Conservation (phyloP, 2,113 vertebrate species). For the Rhinolophus sinicus region DNA sequence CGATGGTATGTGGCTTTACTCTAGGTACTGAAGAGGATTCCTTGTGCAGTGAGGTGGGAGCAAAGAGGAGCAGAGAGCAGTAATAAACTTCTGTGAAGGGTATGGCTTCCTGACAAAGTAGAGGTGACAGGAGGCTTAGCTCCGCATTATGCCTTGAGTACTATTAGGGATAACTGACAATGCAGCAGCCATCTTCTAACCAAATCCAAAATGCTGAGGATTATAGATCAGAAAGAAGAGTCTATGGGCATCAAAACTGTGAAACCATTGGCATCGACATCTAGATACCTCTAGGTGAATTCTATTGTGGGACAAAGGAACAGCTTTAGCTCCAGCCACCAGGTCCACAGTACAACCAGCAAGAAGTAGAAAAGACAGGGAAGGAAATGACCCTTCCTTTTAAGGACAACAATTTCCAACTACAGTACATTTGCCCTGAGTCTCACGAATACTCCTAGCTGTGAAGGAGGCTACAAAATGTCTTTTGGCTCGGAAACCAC, state of each 20-base stretch:
- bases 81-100: neutral
- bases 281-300: neutral
- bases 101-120: neutral
- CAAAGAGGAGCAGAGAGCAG: neutral
- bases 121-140: neutral
- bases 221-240: neutral
- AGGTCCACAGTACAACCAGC: neutral
- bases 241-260: neutral
- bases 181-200: neutral
- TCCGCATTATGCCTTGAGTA: neutral
- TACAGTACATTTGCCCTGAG: neutral
- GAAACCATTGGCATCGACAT: neutral
- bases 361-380: neutral
- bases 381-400: neutral
- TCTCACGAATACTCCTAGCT: neutral
- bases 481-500: neutral
- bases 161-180: neutral
- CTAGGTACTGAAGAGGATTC: neutral
- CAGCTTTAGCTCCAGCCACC: neutral
- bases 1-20: neutral
- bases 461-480: neutral
- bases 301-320: neutral
- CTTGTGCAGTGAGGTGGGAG: neutral
- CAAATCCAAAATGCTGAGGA: neutral
- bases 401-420: neutral